Conservation (phyloP, 2,888 invertebrate genomes). For the Epirrhoe tristata region DNA sequence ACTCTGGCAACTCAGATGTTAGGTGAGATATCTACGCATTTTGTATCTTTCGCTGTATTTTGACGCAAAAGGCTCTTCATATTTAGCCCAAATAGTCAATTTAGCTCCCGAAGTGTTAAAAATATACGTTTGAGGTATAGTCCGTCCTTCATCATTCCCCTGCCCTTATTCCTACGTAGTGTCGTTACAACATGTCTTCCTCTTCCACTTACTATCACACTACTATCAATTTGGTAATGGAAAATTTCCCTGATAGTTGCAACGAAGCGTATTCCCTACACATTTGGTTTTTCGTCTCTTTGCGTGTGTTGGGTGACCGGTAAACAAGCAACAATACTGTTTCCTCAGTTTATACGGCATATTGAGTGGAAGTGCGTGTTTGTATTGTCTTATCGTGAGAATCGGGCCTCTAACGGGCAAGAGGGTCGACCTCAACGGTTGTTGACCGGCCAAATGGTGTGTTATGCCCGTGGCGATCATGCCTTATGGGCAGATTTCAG, state of each 20-base stretch:
- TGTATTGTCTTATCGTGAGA: slow-evolving; percentile 52
- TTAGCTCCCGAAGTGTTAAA: no score
- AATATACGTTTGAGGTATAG: no score
- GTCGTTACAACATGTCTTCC: no score
- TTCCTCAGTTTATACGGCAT: slow-evolving; percentile 15
- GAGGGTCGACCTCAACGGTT: slow-evolving; percentile 52
- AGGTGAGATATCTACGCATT: background rate
- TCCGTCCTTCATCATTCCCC: no score
- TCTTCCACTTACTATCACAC: no score
- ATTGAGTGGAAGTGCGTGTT: slow-evolving; percentile 26
- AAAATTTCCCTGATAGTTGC: no score
- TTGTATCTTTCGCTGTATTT: background rate
- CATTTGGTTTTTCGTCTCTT: background rate
- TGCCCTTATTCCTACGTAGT: no score
- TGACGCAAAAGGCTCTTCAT: background rate
- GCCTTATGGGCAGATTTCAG: slow-evolving; percentile 14
- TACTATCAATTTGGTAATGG: no score
- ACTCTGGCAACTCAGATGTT: slow-evolving; percentile 1
- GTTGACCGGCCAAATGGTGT: slow-evolving; percentile 44
- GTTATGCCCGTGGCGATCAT: slow-evolving; percentile 26
- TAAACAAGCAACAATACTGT: background rate
- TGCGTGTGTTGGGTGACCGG: background rate
- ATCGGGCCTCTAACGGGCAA: slow-evolving; percentile 54
- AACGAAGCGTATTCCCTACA: no score
- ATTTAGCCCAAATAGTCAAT: background rate